Percentiles rank a stretch among this genome's conserved stretches.
phyloP scores from a whole-genome alignment of 2,797 vertebrate genomes.

The Scomberomorus guttatus region DNA sequence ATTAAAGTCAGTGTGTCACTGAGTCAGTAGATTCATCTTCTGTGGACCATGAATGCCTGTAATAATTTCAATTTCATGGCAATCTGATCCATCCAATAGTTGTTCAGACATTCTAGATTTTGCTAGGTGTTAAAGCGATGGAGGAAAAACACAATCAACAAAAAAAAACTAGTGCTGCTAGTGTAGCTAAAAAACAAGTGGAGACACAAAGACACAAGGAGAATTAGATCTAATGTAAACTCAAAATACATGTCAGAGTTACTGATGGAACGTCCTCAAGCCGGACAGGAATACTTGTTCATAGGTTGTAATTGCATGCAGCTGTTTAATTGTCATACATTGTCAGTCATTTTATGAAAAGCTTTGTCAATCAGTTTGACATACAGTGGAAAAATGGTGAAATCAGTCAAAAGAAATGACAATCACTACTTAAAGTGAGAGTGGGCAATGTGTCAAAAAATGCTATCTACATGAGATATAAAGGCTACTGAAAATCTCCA shows the following conservation, averaged over 20 bases:
- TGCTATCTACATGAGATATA: slow-evolving; percentile 36
- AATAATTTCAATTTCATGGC: too few relatives aligned
- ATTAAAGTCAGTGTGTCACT: too few relatives aligned
- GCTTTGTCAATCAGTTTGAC: slow-evolving; percentile 60
- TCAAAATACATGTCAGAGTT: slow-evolving; percentile 28
- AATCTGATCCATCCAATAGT: too few relatives aligned
- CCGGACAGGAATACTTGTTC: slow-evolving; percentile 28
- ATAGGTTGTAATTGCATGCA: slow-evolving; percentile 43
- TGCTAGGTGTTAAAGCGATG: too few relatives aligned
- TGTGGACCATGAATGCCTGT: too few relatives aligned
- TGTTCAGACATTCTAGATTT: too few relatives aligned
- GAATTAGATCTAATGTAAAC: slow-evolving; percentile 22
- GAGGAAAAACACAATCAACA: not conserved
- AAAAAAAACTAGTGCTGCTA: not conserved
- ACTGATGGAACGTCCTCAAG: slow-evolving; percentile 17
- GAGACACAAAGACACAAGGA: not conserved
- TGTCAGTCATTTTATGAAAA: slow-evolving; percentile 45
- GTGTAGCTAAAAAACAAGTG: not conserved
- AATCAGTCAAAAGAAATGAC: slow-evolving; percentile 51
- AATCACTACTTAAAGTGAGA: slow-evolving; percentile 51
- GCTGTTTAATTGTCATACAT: slow-evolving; percentile 46
- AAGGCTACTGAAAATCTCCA: slow-evolving; percentile 32
- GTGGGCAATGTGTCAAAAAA: slow-evolving; percentile 43
- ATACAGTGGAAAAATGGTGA: slow-evolving; percentile 3
- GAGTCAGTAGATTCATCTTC: too few relatives aligned